Evolutionary conservation across 2,797 vertebrate genomes (phyloP).

Genomic region (Oryzias dopingdopingensis): DNA sequence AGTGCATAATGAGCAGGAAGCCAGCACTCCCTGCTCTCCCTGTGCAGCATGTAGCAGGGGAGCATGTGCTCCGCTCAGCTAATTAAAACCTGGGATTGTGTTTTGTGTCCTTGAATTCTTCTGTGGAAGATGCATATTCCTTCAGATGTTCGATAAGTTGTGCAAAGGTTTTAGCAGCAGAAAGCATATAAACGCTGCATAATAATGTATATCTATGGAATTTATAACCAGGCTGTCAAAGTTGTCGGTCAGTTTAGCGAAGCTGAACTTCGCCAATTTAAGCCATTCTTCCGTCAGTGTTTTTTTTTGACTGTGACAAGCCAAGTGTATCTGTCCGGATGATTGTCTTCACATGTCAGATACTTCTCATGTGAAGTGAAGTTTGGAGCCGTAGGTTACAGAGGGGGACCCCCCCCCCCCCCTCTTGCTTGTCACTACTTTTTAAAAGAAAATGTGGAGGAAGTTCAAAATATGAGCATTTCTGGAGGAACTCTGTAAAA

Average conservation of each 20-base stretch:
- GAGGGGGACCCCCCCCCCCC: conserved; percentile 31
- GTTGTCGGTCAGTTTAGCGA: background rate
- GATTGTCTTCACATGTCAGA: conserved; percentile 5
- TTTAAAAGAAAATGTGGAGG: background rate
- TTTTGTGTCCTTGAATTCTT: conserved; percentile 42
- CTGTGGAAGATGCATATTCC: conserved; percentile 23
- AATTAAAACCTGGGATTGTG: conserved; percentile 68
- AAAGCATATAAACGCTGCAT: background rate
- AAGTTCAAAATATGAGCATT: background rate
- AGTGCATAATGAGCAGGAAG: conserved; percentile 78
- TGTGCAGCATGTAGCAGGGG: conserved; percentile 53
- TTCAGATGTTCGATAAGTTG: conserved; percentile 50
- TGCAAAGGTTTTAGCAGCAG: conserved; percentile 28
- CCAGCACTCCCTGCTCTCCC: conserved; percentile 63
- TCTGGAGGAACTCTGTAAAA: background rate
- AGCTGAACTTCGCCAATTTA: conserved; percentile 2
- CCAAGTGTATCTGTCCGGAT: conserved; percentile 1
- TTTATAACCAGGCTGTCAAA: background rate
- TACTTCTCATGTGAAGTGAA: conserved; percentile 21
- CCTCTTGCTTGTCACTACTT: conserved; percentile 14
- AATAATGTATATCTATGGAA: background rate
- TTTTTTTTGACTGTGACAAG: conserved; percentile 10
- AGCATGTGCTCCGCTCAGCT: conserved; percentile 55
- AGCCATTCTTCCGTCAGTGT: conserved; percentile 4
- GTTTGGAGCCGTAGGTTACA: conserved; percentile 15